Evolutionary conservation across 2,888 invertebrate species (phyloP), one percentile per base, ranked within the genome.

Genomic region (Macrophya alboannulata): DNA sequence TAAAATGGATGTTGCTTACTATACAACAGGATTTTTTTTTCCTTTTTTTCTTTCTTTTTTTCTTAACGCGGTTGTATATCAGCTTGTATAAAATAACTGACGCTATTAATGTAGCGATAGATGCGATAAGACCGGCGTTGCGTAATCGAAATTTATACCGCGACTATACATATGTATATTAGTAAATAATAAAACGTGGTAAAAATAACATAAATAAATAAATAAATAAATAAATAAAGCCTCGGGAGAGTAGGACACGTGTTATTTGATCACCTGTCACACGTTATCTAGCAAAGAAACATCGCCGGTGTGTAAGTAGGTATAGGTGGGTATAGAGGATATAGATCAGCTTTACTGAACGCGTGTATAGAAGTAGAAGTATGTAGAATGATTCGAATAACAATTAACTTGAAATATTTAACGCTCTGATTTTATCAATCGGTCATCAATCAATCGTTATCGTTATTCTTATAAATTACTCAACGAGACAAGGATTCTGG

Each of bases 341-440:
- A 1, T 9, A 76, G 45, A 48, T 9, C 25, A 25, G 72, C 43
- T 43, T 37, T 43, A 17, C 55, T 55, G n/a, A 8, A 17, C 2
- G n/a, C 40, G 40, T 21, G 21, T 12, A 55, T 55, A 5, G 10
- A 5, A 55, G n/a, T 15, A 55, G 17, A 15, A 15, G 51, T 43
- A 40, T n/a, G 12, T 55, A 31, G 55, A 81, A 37, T 40, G 21
- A 81, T 81, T 21, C 59, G 25, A 81, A 81, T 62, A 81, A 62
- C 59, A 81, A 81, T 81, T 81, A 81, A 81, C 40, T 17, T 40
- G 81, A 62, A 62, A 62, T 81, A 81, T 59, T 81, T 81, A 81
- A 81, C 81, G 81, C 81, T 81, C 12, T 59, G 81, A 81, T 81
- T 81, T 81, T 59, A 81, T 81, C 81, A 81, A 81, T 81, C n/a